These are phyloP conservation scores for Pomacea canaliculata DNA, from an alignment of 2,888 invertebrate genomes.

Conservation along the genomic window DNA sequence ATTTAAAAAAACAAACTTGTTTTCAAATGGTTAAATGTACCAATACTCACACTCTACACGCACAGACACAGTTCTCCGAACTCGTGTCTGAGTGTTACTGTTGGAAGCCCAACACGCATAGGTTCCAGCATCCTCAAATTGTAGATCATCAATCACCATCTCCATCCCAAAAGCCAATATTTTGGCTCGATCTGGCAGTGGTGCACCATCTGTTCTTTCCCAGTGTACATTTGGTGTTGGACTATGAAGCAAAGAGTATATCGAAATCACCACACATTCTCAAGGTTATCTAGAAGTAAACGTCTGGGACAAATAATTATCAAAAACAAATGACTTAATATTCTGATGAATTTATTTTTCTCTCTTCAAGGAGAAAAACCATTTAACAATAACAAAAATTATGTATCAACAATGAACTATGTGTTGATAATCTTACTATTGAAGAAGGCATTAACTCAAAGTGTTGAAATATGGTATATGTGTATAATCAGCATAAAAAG, in stretches of 20 bases:
- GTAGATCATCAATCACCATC: conserved; percentile 71
- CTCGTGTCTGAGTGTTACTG: conserved; percentile 52
- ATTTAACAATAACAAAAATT: no score
- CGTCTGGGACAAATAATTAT: background rate
- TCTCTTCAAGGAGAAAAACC: no score
- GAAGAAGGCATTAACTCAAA: no score
- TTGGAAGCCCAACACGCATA: conserved; percentile 84
- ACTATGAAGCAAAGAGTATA: conserved; percentile 69
- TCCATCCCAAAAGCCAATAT: conserved; percentile 94
- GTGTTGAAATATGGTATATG: no score
- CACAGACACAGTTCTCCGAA: conserved; percentile 67
- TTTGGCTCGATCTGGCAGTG: conserved; percentile 71
- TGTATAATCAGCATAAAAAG: no score
- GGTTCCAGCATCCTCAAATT: conserved; percentile 83
- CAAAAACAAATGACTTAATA: background rate
- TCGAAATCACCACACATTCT: background rate
- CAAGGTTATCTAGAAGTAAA: background rate
- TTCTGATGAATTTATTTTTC: no score
- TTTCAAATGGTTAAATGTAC: background rate
- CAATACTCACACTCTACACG: conserved; percentile 68
- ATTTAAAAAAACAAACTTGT: no score
- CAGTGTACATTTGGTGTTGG: conserved; percentile 95
- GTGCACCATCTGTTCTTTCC: conserved; percentile 83
- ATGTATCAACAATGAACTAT: no score
- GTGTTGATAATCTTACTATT: no score